Percentiles rank a stretch among this genome's conserved stretches.
These are phyloP conservation scores for Timandra comae DNA, from an alignment of 2,888 invertebrate genomes.

Conservation along the genomic window DNA sequence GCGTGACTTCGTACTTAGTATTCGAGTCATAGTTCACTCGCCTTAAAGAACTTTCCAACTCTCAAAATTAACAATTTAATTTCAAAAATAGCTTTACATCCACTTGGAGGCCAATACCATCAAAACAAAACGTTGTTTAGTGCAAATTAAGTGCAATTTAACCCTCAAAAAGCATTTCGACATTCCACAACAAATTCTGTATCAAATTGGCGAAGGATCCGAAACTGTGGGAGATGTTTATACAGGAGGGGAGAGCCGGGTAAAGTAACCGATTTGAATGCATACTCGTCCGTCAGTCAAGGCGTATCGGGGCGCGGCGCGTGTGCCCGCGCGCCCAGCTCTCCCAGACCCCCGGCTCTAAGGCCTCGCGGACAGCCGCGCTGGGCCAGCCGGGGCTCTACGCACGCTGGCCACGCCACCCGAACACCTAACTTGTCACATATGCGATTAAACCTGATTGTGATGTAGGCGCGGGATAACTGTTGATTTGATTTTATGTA, in stretches of 20 bases:
- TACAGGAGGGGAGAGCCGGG: conserved; percentile 55
- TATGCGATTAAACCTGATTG: conserved; percentile 75
- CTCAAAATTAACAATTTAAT: conserved; percentile 23
- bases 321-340: conserved; percentile 46
- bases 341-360: conserved; percentile 25
- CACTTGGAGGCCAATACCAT: conserved; percentile 36
- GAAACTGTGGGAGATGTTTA: conserved; percentile 57
- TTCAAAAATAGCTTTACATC: conserved; percentile 29
- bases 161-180: conserved; percentile 68
- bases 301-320: conserved; percentile 73
- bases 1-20: conserved; percentile 13
- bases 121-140: conserved; percentile 65
- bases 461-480: conserved; percentile 76
- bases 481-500: conserved; percentile 77
- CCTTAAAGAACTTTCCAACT: conserved; percentile 19
- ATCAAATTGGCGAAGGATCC: conserved; percentile 68
- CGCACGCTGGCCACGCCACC: conserved; percentile 44
- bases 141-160: conserved; percentile 74
- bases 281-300: conserved; percentile 85
- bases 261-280: conserved; percentile 85
- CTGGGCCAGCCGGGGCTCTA: conserved; percentile 27
- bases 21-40: conserved; percentile 21
- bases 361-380: conserved; percentile 18
- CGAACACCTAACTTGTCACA: conserved; percentile 72
- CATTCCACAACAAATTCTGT: conserved; percentile 73